Evolutionary conservation across 2,888 invertebrate genomes (phyloP).

Genomic region (Papilio protenor): DNA sequence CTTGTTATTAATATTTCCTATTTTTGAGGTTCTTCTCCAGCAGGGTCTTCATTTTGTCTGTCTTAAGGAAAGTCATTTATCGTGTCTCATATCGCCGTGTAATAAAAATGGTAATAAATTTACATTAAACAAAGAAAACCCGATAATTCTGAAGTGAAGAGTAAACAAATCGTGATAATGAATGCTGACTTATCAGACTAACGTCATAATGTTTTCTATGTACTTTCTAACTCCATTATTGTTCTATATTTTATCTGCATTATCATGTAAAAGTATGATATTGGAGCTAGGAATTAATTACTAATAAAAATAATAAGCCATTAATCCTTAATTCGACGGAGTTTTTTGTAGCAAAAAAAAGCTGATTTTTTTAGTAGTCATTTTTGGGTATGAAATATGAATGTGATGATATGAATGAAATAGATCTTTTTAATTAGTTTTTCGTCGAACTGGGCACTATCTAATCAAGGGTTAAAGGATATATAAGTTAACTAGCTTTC

Average conservation of each 20-base stretch:
- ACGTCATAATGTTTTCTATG: constrained; percentile 17
- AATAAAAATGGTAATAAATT: neutral
- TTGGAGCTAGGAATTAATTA: neutral
- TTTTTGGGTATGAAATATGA: too few relatives aligned
- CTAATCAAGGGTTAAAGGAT: too few relatives aligned
- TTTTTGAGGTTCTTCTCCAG: neutral
- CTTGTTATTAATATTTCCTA: neutral
- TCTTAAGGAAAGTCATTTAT: neutral
- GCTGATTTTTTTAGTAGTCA: too few relatives aligned
- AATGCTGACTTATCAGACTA: neutral
- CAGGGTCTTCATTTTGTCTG: neutral
- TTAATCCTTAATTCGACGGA: neutral
- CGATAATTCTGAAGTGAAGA: constrained; percentile 6
- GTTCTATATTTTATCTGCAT: constrained; percentile 1
- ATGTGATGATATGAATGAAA: too few relatives aligned
- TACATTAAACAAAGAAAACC: neutral
- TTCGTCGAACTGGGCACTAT: too few relatives aligned
- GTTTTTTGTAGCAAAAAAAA: too few relatives aligned
- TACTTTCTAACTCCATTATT: neutral
- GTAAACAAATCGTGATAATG: constrained; percentile 20
- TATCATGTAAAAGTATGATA: neutral
- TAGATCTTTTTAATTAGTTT: too few relatives aligned
- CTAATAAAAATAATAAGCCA: too few relatives aligned
- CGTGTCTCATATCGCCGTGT: neutral
- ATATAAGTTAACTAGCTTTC: too few relatives aligned